phyloP scores from a whole-genome alignment of 2,113 vertebrate genomes.

The Muscicapa adusta region DNA sequence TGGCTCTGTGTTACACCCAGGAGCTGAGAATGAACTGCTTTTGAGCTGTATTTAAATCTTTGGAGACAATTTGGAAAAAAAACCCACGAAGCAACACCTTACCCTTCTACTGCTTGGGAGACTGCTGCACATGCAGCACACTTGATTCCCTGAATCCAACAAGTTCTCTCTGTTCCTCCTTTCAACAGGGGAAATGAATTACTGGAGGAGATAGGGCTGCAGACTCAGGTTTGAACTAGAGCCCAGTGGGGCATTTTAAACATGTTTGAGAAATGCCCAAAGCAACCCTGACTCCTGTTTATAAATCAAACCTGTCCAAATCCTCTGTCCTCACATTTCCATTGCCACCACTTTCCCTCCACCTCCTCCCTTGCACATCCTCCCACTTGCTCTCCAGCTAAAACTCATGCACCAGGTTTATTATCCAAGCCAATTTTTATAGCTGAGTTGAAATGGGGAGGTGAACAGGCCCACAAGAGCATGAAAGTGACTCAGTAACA shows the following conservation, averaged over 20 bases:
- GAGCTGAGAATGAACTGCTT: background rate
- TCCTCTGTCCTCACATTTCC: background rate
- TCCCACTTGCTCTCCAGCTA: background rate
- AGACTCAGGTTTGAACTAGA: background rate
- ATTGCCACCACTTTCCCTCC: background rate
- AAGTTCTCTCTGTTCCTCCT: background rate
- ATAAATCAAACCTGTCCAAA: background rate
- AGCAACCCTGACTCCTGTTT: background rate
- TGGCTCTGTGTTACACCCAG: background rate
- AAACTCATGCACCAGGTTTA: background rate
- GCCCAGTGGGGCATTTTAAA: background rate
- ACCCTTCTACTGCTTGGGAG: background rate
- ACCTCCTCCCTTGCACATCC: background rate
- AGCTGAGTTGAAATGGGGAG: conserved; percentile 12
- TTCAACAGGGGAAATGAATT: background rate
- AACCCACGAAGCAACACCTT: background rate
- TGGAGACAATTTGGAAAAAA: background rate
- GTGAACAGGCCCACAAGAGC: background rate
- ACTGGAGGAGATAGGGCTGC: background rate
- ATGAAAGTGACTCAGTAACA: conserved; percentile 17
- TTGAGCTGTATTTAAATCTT: background rate
- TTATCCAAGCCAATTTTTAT: conserved; percentile 20
- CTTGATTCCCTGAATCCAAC: background rate
- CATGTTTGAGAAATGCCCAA: background rate
- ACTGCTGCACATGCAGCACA: background rate